Evolutionary conservation across 2,113 vertebrate species (phyloP).

Genomic region (Falcunculus frontatus): DNA sequence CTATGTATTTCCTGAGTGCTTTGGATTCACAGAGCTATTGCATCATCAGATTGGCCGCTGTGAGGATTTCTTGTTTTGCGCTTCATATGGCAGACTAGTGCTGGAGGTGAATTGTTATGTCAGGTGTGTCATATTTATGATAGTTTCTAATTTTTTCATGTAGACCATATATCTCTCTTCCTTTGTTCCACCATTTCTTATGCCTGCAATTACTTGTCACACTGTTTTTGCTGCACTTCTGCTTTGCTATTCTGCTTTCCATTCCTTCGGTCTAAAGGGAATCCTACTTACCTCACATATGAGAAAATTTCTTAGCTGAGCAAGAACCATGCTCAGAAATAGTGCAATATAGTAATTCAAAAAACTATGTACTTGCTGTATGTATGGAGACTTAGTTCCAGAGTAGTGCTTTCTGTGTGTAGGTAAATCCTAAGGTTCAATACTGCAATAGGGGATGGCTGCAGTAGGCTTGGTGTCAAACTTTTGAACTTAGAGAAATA

Average conservation of each 20-base stretch:
- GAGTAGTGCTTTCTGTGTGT: background rate
- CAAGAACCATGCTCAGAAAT: background rate
- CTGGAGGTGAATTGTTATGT: background rate
- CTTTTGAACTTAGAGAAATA: background rate
- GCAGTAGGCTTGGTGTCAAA: accelerated
- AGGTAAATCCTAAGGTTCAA: background rate
- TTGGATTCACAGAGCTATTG: background rate
- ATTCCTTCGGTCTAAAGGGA: background rate
- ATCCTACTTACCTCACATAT: background rate
- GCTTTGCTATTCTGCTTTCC: background rate
- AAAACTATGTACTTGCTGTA: background rate
- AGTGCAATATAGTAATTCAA: background rate
- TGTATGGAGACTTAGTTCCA: background rate
- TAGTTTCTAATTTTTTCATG: background rate
- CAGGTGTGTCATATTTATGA: background rate
- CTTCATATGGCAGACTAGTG: background rate
- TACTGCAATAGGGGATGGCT: background rate
- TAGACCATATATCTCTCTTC: background rate
- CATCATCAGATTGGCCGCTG: background rate
- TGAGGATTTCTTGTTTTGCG: background rate
- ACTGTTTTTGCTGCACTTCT: background rate
- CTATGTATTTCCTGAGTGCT: background rate
- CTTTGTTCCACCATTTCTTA: background rate
- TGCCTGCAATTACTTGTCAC: background rate
- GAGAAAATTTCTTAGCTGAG: background rate